These are phyloP conservation scores for Papilio elwesi DNA, from an alignment of 2,888 invertebrate genomes.

Conservation along the genomic window DNA sequence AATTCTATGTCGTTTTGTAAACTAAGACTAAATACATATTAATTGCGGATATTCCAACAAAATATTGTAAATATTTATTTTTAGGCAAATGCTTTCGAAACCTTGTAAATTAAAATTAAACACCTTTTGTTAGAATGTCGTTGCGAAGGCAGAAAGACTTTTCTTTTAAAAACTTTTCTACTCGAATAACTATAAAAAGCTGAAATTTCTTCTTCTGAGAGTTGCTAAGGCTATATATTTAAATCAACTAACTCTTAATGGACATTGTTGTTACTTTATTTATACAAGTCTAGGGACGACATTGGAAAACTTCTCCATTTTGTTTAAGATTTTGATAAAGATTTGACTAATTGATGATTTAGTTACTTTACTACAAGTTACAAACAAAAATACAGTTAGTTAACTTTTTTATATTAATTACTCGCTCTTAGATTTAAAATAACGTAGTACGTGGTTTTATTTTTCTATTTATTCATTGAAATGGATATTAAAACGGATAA, in stretches of 20 bases:
- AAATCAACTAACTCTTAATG: background rate
- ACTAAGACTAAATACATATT: too few species aligned
- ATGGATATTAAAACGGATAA: too few species aligned
- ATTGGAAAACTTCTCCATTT: background rate
- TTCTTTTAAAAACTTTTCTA: constrained; percentile 4
- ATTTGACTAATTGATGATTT: background rate
- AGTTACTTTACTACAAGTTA: background rate
- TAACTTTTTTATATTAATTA: too few species aligned
- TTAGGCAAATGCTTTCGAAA: constrained; percentile 7
- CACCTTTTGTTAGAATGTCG: background rate
- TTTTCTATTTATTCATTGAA: too few species aligned
- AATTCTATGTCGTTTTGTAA: too few species aligned
- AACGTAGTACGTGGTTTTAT: too few species aligned
- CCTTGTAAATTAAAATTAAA: background rate
- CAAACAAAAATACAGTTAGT: too few species aligned
- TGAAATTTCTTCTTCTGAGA: background rate
- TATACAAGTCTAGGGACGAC: background rate
- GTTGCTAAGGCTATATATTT: background rate
- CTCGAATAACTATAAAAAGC: background rate
- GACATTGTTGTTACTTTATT: background rate
- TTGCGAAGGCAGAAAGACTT: background rate
- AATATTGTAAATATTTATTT: too few species aligned
- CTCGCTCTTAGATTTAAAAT: too few species aligned
- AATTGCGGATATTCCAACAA: too few species aligned
- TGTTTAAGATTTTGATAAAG: background rate